These are phyloP conservation scores for Chionoecetes opilio DNA, from an alignment of 1,140 invertebrate genomes.

Conservation along the genomic window DNA sequence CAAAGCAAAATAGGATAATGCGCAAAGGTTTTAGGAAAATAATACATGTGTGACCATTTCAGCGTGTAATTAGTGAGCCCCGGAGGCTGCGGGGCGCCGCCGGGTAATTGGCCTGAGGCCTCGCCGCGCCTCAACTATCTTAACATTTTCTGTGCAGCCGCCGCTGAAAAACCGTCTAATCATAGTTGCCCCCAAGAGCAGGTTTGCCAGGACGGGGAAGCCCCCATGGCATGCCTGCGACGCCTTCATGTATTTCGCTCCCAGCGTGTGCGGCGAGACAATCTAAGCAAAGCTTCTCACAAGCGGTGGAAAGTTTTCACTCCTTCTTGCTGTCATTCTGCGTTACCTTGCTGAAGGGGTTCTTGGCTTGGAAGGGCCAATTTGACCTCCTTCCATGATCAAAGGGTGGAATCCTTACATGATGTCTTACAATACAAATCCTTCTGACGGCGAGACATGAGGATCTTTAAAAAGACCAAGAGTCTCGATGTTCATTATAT, in stretches of 20 bases:
- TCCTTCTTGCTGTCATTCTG: too few relatives aligned
- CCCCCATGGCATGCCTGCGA: neutral
- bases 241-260: neutral
- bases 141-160: neutral
- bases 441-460: too few relatives aligned
- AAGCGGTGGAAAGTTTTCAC: too few relatives aligned
- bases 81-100: neutral
- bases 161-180: slow-evolving; percentile 5
- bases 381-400: too few relatives aligned
- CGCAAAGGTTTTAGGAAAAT: neutral
- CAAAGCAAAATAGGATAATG: neutral
- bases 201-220: neutral
- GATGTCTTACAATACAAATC: too few relatives aligned
- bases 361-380: too few relatives aligned
- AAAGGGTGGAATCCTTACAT: too few relatives aligned
- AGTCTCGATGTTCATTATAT: too few relatives aligned
- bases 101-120: neutral
- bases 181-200: neutral
- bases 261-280: neutral
- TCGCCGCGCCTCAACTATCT: neutral
- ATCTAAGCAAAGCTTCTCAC: neutral
- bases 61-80: neutral
- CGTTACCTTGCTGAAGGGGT: too few relatives aligned
- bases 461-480: too few relatives aligned
- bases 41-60: neutral